Conservation (phyloP, 2,797 vertebrate genomes). For the Hydrophis major region DNA sequence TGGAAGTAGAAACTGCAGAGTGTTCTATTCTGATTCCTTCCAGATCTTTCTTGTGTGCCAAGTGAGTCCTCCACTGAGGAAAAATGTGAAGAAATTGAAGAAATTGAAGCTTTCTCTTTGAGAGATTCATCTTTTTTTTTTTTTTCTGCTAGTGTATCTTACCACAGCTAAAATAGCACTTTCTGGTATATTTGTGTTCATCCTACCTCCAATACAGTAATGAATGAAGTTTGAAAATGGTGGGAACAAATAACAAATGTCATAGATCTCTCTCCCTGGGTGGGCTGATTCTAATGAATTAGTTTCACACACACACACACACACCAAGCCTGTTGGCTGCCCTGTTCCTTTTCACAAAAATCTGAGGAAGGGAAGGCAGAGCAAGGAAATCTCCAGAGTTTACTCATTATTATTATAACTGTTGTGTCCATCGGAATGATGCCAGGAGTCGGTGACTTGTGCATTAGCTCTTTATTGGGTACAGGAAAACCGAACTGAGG, state of each 20-base stretch:
- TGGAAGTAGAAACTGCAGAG: neutral
- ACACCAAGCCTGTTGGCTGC: neutral
- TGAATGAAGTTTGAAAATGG: neutral
- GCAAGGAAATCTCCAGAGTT: neutral
- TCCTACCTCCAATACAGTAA: neutral
- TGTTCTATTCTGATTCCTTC: neutral
- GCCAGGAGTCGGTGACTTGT: too few relatives aligned
- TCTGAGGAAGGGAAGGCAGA: neutral
- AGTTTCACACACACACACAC: neutral
- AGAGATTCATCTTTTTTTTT: constrained; percentile 37
- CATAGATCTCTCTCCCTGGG: neutral
- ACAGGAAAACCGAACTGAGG: too few relatives aligned
- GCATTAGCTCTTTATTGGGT: too few relatives aligned
- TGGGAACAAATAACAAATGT: neutral
- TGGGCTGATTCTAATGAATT: neutral
- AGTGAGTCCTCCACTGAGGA: constrained; percentile 4
- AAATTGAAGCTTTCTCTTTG: constrained; percentile 25
- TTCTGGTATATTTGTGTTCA: neutral
- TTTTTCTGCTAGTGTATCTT: constrained; percentile 14
- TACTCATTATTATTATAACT: neutral
- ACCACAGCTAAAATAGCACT: neutral
- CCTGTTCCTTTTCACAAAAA: neutral
- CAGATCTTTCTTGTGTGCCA: neutral
- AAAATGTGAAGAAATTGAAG: constrained; percentile 36
- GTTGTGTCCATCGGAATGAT: too few relatives aligned